These are phyloP conservation scores for Cybosia mesomella DNA, from an alignment of 2,888 invertebrate species.

Conservation along the genomic window DNA sequence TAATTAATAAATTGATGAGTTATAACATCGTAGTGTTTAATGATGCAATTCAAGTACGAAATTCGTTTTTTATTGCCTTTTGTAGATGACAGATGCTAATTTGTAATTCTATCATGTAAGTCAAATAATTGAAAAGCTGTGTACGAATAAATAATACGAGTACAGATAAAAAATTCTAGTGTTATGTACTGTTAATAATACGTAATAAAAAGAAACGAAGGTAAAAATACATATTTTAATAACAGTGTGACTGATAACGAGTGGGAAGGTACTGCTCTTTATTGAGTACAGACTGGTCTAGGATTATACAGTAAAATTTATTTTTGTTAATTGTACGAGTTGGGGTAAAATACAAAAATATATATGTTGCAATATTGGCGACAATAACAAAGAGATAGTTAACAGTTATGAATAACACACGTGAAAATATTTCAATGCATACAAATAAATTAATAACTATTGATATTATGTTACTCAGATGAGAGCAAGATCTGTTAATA, in stretches of 20 bases:
- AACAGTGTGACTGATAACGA: not conserved
- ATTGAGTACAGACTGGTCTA: not conserved
- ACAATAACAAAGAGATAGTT: not conserved
- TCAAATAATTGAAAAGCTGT: not conserved
- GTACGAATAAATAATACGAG: not conserved
- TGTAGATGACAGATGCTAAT: not conserved
- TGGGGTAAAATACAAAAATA: not conserved
- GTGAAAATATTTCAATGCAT: not conserved
- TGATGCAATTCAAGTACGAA: conserved; percentile 21
- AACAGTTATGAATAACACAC: not conserved
- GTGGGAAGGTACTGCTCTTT: not conserved
- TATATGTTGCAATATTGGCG: not conserved
- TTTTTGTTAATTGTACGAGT: not conserved
- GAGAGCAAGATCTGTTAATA: not conserved
- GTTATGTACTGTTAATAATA: not conserved
- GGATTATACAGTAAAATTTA: not conserved
- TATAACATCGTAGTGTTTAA: conserved; percentile 39
- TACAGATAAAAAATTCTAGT: not conserved
- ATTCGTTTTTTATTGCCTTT: conserved; percentile 13
- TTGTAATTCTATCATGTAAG: not conserved
- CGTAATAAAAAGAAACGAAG: not conserved
- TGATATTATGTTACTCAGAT: no score
- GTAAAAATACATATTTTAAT: not conserved
- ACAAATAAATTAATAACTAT: no score
- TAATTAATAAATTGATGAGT: conserved; percentile 50